Percentiles rank a stretch among this genome's conserved stretches.
phyloP scores from a whole-genome alignment of 92 coral and sea anemone species.

The Epizoanthus rinbou region DNA sequence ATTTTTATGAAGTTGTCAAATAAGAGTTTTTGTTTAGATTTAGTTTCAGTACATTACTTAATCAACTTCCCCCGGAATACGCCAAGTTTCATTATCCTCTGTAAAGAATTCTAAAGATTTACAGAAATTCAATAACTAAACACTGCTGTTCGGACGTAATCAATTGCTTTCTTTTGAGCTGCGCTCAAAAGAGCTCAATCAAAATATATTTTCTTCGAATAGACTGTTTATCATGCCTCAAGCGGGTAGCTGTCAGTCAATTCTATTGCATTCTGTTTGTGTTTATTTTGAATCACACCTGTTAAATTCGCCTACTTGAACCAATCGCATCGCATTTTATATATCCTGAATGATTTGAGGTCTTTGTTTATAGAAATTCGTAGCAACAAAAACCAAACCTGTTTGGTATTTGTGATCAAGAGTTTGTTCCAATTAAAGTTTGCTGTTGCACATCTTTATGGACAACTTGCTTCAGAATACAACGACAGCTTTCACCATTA shows the following conservation, averaged over 20 bases:
- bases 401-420: constrained; percentile 18
- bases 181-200: neutral
- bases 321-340: neutral
- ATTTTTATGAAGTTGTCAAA: neutral
- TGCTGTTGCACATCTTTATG: neutral
- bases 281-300: neutral
- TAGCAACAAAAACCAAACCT: constrained; percentile 22
- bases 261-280: neutral
- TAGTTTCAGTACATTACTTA: neutral
- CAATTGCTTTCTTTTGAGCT: constrained; percentile 2
- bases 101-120: neutral
- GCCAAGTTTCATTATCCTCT: neutral
- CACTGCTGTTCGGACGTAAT: neutral
- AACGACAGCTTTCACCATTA: neutral
- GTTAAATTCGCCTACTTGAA: constrained; percentile 23
- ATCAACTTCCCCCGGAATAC: neutral
- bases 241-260: neutral
- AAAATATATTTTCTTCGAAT: neutral
- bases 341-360: neutral
- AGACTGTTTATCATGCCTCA: neutral
- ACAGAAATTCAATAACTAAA: constrained; percentile 3
- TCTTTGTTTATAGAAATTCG: constrained; percentile 27
- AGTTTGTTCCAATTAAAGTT: neutral
- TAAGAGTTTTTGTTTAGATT: neutral
- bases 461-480: neutral